A percentile compares a stretch with the other conserved stretches of the same genome.
Conservation (phyloP, 2,797 vertebrate species). For the Hippoglossus hippoglossus region DNA sequence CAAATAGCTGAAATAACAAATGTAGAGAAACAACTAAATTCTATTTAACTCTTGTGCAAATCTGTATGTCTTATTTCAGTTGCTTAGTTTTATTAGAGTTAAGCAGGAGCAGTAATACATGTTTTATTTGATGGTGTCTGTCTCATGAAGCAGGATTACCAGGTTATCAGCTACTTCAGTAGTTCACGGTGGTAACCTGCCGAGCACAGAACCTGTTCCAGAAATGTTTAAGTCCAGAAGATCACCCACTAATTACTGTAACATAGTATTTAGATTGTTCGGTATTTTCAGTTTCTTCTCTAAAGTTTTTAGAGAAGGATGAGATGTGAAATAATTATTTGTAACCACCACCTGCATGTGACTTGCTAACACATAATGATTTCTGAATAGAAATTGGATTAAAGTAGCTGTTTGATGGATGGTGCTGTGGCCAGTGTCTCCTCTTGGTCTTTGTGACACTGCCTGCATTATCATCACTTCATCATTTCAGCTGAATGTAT, state of each 20-base stretch:
- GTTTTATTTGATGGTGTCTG: conserved; percentile 3
- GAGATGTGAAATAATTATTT: neutral
- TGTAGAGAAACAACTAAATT: neutral
- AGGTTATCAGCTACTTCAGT: neutral
- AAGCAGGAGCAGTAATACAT: neutral
- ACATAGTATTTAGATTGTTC: neutral
- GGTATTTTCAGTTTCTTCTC: neutral
- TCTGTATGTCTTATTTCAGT: neutral
- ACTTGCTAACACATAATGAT: neutral
- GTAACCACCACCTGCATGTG: neutral
- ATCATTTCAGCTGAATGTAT: conserved; percentile 34
- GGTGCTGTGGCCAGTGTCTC: neutral
- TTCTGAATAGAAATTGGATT: neutral
- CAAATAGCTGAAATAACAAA: neutral
- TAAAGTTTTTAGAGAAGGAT: neutral
- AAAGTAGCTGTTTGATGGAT: neutral
- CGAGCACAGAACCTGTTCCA: neutral
- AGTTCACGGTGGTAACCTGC: neutral
- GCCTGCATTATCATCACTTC: conserved; percentile 4
- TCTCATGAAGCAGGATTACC: neutral
- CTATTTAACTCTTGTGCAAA: neutral
- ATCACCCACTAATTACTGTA: neutral
- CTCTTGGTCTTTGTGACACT: conserved; percentile 6
- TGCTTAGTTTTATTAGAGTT: neutral
- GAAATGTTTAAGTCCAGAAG: neutral